Evolutionary conservation across 2,113 vertebrate species (phyloP), one percentile per base, ranked within the genome.

Genomic region (Sprattus sprattus): DNA sequence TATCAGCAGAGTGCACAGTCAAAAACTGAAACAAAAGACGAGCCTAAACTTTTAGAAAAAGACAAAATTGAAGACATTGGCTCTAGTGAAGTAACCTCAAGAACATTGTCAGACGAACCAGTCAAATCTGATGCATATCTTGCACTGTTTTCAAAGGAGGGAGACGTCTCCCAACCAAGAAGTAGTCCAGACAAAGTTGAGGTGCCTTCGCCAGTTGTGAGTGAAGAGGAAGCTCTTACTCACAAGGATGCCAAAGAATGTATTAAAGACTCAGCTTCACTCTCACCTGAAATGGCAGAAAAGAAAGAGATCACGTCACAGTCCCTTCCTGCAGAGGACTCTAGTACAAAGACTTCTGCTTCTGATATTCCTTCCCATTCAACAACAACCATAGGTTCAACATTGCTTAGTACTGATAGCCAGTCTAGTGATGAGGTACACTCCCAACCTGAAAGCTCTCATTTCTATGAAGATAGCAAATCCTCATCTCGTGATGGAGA

Each of bases 221-320:
- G 86, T 71, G 93, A 91, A 93, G 93, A 95, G 83, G 92, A 91
- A 57, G 91, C 91, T 0, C 91, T 92, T 7, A 6, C 90, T 82
- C 91, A 92, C 81, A 89, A 92, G 85, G 93, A 93, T 47, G 0
- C 89, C 8, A 93, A 86, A 90, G 91, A 93, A 13, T 67, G 86
- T 32, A 84, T 49, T 13, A 88, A 83, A 86, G 90, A 91, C 75
- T 88, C 87, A 71, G 46, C 57, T 81, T 86, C 28, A 84, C 25
- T 85, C 85, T 88, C 88, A 83, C 85, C 88, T 16, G 85, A 89
- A 84, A 20, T 25, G 28, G 89, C 87, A 1, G 84, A 89, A 87
- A 89, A 88, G 22, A 67, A 44, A 81, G 91, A 91, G 86, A 85
- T 67, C 50, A 85, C 86, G 54, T 57, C 86, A 84, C 84, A 81